A percentile compares a stretch with the other conserved stretches of the same genome.
Conservation (phyloP, 2,888 invertebrate genomes). For the Meta bourneti region DNA sequence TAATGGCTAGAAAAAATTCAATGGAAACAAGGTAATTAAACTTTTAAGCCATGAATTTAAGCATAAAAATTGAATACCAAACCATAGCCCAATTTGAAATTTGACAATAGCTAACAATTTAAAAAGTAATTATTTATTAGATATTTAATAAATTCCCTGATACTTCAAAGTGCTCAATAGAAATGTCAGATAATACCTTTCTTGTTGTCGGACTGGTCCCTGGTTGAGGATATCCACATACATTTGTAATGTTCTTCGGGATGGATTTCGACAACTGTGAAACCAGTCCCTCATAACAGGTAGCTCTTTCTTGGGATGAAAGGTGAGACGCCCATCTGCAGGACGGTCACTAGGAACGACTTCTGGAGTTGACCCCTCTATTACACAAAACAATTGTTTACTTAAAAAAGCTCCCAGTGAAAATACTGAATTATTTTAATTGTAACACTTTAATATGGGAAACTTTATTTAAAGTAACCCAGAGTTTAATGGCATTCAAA, state of each 20-base stretch:
- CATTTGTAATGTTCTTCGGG: constrained; percentile 78
- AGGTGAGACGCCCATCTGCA: constrained; percentile 79
- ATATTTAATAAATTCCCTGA: neutral
- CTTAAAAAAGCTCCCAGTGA: neutral
- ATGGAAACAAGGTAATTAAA: too few species aligned
- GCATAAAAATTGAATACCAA: too few species aligned
- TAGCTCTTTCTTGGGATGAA: constrained; percentile 80
- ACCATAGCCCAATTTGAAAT: too few species aligned
- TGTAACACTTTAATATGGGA: neutral
- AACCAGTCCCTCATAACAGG: constrained; percentile 80
- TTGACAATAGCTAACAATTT: too few species aligned
- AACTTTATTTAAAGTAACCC: too few species aligned
- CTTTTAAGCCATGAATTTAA: too few species aligned
- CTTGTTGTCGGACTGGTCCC: constrained; percentile 79
- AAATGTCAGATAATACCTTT: constrained; percentile 69
- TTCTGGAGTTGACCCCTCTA: constrained; percentile 68
- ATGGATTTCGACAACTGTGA: constrained; percentile 79
- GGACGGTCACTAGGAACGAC: constrained; percentile 72
- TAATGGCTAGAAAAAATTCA: too few species aligned
- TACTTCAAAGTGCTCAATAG: neutral
- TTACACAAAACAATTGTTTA: neutral
- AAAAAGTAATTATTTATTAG: neutral
- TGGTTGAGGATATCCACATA: constrained; percentile 80
- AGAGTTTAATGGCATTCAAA: too few species aligned
- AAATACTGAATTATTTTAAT: neutral